Conservation (phyloP, 2,888 invertebrate species). For the Pherbina coryleti region DNA sequence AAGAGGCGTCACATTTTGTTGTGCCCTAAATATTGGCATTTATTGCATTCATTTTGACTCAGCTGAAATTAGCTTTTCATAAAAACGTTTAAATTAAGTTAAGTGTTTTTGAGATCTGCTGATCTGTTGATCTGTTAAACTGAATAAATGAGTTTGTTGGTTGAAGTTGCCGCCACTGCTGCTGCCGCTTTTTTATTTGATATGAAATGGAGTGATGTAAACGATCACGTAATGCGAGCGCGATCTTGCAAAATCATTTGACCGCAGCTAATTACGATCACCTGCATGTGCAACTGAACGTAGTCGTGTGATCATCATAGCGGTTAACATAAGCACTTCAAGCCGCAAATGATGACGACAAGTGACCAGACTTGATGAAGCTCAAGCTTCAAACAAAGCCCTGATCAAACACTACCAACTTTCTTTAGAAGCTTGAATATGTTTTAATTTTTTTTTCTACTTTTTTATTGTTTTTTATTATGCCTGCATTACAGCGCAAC, state of each 20-base stretch:
- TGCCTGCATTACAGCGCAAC: not conserved
- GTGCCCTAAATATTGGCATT: too few relatives aligned
- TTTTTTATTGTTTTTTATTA: not conserved
- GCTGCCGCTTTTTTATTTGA: not conserved
- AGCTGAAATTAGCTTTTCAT: too few relatives aligned
- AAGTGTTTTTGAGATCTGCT: slow-evolving; percentile 8
- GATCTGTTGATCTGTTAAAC: not conserved
- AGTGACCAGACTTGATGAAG: not conserved
- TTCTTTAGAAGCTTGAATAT: too few relatives aligned
- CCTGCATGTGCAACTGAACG: slow-evolving; percentile 21
- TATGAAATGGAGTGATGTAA: not conserved
- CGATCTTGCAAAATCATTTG: slow-evolving; percentile 15
- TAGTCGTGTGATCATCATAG: not conserved
- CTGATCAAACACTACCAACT: too few relatives aligned
- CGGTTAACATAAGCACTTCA: not conserved
- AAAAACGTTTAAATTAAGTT: not conserved
- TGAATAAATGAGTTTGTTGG: too few relatives aligned
- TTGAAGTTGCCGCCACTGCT: not conserved
- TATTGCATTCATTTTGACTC: too few relatives aligned
- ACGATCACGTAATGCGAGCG: not conserved
- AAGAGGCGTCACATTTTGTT: too few relatives aligned
- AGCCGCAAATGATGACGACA: not conserved
- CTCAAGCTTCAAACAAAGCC: too few relatives aligned
- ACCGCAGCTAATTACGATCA: slow-evolving; percentile 31
- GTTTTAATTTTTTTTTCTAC: not conserved